Base-by-base conservation (phyloP, 2,797 vertebrate species). In the Enteromius viviparus region DNA sequence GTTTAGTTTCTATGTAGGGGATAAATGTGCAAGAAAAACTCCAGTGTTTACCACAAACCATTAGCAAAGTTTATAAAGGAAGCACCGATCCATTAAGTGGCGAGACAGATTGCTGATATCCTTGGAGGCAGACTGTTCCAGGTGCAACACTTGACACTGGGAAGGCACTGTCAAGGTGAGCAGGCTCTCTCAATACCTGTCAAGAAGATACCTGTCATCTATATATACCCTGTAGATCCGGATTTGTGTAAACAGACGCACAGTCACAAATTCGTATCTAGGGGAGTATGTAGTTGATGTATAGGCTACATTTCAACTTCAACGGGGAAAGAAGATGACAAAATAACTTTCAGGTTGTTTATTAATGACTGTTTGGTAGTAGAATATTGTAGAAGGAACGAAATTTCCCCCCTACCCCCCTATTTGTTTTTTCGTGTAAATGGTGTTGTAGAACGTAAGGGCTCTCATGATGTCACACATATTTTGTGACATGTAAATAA, bases 171-270 rank as follows among this genome's bases (percentile, higher is more conserved):
- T 85, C 87, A 82, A 78, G 80, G 88, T 85, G 82, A 82, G 76
- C 85, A 68, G 64, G 65, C 74, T 78, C 86, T 76, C 80, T 85
- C 83, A 79, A 83, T 92, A 83, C 51, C 74, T 90, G 92, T 92
- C 88, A 93, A 88, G 93, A 95, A 96, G 95, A 94, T 92, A 93
- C 92, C 95, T 97, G 97, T 99, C 97, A 97, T 99, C 98, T 99
- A 97, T 99, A 98, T 99, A 96, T 98, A 99, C 98, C 98, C 98
- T 99, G 98, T 99, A 99, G 98, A 99, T 99, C 98, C 97, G 98
- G 98, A 98, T 99, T 99, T 99, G 98, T 99, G 98, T 99, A 94
- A 93, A 95, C 92, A 95, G 94, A 95, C 94, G 94, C 90, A 95
- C 92, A 94, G 95, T 98, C 98, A 98, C 98, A 99, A 99, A 98